Conservation (phyloP, 1,140 invertebrate species). For the Leguminivora glycinivorella region DNA sequence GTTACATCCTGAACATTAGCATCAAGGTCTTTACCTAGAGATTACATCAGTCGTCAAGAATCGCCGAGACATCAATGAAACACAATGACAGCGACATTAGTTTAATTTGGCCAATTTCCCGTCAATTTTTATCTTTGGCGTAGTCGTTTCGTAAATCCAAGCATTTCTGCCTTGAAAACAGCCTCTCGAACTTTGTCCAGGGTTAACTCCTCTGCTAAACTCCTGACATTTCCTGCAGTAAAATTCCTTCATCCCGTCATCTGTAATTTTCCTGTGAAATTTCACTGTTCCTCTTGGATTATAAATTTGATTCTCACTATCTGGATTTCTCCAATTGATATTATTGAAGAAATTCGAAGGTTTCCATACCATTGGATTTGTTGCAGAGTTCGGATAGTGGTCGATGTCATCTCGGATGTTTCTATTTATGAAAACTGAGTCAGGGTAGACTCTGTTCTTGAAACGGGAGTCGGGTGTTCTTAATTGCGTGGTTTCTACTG, state of each 20-base stretch:
- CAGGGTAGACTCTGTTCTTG: slow-evolving; percentile 45
- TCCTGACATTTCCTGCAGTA: slow-evolving; percentile 70
- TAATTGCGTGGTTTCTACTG: slow-evolving; percentile 64
- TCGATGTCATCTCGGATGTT: slow-evolving; percentile 63
- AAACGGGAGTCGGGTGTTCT: slow-evolving; percentile 58
- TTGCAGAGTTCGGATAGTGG: slow-evolving; percentile 57
- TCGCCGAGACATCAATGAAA: slow-evolving; percentile 33
- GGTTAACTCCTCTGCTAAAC: slow-evolving; percentile 38
- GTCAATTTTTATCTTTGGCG: slow-evolving; percentile 66
- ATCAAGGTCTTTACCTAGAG: slow-evolving; percentile 49
- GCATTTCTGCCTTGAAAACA: slow-evolving; percentile 48
- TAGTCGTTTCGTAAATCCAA: slow-evolving; percentile 57
- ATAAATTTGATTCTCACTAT: slow-evolving; percentile 34
- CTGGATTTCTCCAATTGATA: slow-evolving; percentile 60
- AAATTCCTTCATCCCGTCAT: slow-evolving; percentile 63
- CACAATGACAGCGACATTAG: slow-evolving; percentile 56
- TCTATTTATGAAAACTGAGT: slow-evolving; percentile 45
- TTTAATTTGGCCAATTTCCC: slow-evolving; percentile 75
- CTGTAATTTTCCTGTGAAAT: slow-evolving; percentile 54
- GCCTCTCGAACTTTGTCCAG: slow-evolving; percentile 36
- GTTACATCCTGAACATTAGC: slow-evolving; percentile 20
- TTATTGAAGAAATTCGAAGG: slow-evolving; percentile 65
- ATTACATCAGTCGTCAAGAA: slow-evolving; percentile 49
- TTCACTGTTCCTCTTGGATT: slow-evolving; percentile 43
- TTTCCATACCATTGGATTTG: slow-evolving; percentile 59